Conservation (phyloP, 2,797 vertebrate genomes). For the Morus bassanus region DNA sequence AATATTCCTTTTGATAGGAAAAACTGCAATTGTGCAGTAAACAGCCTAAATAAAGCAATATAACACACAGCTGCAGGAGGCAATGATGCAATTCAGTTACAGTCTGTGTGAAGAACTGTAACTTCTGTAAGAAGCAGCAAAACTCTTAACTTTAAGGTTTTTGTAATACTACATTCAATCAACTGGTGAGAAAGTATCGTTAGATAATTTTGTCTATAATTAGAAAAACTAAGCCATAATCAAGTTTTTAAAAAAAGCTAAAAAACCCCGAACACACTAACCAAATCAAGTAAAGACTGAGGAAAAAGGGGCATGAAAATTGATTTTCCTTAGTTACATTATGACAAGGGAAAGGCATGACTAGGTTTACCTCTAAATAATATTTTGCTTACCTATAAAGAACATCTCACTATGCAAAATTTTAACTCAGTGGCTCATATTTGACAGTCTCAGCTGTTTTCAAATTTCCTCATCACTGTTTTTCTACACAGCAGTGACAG, state of each 20-base stretch:
- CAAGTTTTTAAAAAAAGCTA: neutral
- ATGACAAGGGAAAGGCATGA: neutral
- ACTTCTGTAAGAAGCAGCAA: constrained; percentile 20
- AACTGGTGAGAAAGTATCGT: constrained; percentile 36
- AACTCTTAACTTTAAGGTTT: neutral
- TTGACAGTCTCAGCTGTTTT: neutral
- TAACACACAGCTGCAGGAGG: neutral
- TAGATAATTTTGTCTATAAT: constrained; percentile 1
- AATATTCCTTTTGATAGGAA: constrained; percentile 6
- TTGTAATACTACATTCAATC: constrained; percentile 17
- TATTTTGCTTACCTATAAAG: neutral
- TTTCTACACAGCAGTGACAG: neutral
- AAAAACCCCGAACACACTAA: neutral
- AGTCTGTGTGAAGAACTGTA: constrained; percentile 32
- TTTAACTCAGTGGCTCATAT: neutral
- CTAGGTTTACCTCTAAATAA: neutral
- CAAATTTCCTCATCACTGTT: neutral
- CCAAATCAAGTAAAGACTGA: neutral
- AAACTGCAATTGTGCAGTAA: constrained; percentile 13
- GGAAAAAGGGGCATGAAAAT: neutral
- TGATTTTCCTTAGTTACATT: neutral
- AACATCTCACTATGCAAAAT: neutral
- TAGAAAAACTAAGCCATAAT: neutral
- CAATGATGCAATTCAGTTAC: constrained; percentile 44
- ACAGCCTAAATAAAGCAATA: constrained; percentile 39